These are phyloP conservation scores for Aphyosemion australe DNA, from an alignment of 2,113 vertebrate genomes.

Conservation along the genomic window DNA sequence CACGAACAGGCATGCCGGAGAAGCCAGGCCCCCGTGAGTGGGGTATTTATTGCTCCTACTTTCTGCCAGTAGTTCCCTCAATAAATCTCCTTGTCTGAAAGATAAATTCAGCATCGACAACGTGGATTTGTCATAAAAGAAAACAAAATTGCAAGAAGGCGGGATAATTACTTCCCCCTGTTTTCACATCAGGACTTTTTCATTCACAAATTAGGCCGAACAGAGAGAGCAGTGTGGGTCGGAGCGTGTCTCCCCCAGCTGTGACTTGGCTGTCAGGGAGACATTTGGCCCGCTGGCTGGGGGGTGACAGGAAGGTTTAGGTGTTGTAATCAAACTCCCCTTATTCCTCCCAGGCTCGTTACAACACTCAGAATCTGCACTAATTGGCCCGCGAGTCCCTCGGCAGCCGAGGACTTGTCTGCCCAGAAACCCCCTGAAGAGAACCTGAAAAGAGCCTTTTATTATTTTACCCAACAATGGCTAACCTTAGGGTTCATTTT, in stretches of 20 bases:
- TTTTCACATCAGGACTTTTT: conserved; percentile 20
- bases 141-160: conserved; percentile 11
- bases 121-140: conserved; percentile 21
- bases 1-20: conserved; percentile 57
- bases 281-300: conserved; percentile 60
- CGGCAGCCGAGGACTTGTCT: conserved; percentile 63
- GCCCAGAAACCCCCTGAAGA: conserved; percentile 48
- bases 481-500: conserved; percentile 54
- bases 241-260: conserved; percentile 58
- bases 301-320: conserved; percentile 74
- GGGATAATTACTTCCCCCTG: conserved; percentile 19
- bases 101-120: conserved; percentile 31
- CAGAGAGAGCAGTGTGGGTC: conserved; percentile 51
- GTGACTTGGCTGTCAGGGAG: conserved; percentile 72
- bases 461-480: conserved; percentile 59
- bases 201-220: conserved; percentile 44
- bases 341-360: conserved; percentile 72
- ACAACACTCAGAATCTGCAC: conserved; percentile 63
- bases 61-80: conserved; percentile 41
- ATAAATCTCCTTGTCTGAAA: conserved; percentile 49
- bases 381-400: conserved; percentile 72
- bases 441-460: conserved; percentile 39
- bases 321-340: conserved; percentile 75
- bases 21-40: conserved; percentile 54
- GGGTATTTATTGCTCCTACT: conserved; percentile 56